Conservation (phyloP, 2,888 invertebrate species). For the Ichneumon xanthorius region DNA sequence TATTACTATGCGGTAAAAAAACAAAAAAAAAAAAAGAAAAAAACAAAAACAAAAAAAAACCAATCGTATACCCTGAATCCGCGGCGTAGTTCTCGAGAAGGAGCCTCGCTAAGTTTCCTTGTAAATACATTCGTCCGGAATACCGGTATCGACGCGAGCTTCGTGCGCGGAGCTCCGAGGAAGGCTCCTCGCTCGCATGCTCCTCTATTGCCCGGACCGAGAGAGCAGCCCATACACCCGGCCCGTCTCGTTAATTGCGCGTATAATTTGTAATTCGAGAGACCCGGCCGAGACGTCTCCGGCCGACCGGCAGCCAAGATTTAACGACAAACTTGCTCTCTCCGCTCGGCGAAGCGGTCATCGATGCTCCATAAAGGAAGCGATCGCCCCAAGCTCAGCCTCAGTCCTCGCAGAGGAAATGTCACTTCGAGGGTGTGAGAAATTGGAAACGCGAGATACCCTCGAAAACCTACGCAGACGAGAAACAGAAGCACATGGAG, state of each 20-base stretch:
- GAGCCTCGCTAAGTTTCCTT: constrained; percentile 70
- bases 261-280: constrained; percentile 79
- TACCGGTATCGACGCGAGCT: constrained; percentile 67
- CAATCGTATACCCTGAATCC: constrained; percentile 46
- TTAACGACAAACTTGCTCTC: constrained; percentile 12
- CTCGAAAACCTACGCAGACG: constrained; percentile 69
- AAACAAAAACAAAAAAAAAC: constrained; percentile 49
- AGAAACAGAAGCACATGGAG: constrained; percentile 76
- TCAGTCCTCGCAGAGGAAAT: constrained; percentile 74
- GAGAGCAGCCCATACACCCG: constrained; percentile 36
- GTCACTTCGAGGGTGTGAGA: constrained; percentile 71
- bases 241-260: constrained; percentile 77
- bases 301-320: constrained; percentile 49
- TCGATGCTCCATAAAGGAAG: constrained; percentile 58
- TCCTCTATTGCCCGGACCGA: background rate
- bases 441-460: constrained; percentile 49
- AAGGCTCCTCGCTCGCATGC: constrained; percentile 67
- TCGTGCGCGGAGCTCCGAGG: constrained; percentile 66
- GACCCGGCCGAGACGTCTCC: constrained; percentile 37
- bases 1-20: constrained; percentile 61
- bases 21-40: constrained; percentile 43
- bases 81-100: constrained; percentile 55
- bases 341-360: constrained; percentile 33
- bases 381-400: constrained; percentile 23
- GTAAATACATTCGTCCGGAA: constrained; percentile 70